phyloP scores from a whole-genome alignment of 2,888 invertebrate species.

The Heliconius cydno region DNA sequence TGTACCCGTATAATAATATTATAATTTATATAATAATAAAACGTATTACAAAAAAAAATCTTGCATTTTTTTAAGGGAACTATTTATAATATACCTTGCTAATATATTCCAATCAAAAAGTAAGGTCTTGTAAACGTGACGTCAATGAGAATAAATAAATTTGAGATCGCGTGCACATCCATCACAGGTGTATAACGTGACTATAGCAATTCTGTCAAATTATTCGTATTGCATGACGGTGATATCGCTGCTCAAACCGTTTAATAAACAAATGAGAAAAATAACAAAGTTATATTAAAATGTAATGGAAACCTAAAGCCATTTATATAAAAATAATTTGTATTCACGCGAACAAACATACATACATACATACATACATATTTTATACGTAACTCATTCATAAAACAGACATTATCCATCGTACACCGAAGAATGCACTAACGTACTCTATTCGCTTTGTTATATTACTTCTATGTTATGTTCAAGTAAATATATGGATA shows the following conservation, averaged over 20 bases:
- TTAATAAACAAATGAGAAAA: constrained; percentile 42
- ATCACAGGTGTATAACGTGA: constrained; percentile 52
- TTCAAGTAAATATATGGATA: constrained; percentile 9
- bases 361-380: constrained; percentile 2
- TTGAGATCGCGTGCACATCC: constrained; percentile 52
- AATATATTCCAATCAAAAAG: constrained; percentile 23
- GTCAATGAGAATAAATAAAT: constrained; percentile 47
- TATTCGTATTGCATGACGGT: constrained; percentile 51
- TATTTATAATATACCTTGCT: neutral
- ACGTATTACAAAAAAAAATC: too few relatives aligned
- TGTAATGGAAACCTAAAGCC: constrained; percentile 6
- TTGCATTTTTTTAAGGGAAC: neutral
- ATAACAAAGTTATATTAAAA: constrained; percentile 38
- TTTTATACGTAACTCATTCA: constrained; percentile 34
- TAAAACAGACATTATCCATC: constrained; percentile 35
- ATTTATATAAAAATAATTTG: constrained; percentile 6
- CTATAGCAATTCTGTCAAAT: constrained; percentile 52
- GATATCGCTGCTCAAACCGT: constrained; percentile 50
- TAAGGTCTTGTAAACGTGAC: constrained; percentile 38
- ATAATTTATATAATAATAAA: neutral
- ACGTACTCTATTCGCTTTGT: constrained; percentile 38
- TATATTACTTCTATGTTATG: constrained; percentile 24
- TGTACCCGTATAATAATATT: neutral
- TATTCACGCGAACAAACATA: neutral
- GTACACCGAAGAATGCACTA: constrained; percentile 49